Evolutionary conservation across 2,888 invertebrate genomes (phyloP), one percentile per base, ranked within the genome.

Genomic region (Drosophila testacea): DNA sequence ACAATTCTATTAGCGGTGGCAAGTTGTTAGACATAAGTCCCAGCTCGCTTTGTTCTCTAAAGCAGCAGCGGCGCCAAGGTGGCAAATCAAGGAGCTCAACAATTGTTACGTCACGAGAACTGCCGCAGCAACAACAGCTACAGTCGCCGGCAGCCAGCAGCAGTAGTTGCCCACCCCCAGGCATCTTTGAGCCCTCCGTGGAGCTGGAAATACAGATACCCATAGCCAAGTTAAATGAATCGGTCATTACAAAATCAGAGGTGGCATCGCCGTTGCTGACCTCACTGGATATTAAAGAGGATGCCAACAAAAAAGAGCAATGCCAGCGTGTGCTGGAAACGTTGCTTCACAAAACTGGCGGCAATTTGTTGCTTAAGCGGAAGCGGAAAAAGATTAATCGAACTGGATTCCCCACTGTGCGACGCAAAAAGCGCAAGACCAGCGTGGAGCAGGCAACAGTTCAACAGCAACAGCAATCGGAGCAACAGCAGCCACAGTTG

Each of bases 351-450:
- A 92, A 92, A 73, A 92, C 92, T 0, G 91, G 91, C 0, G 91
- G 89, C 2, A 91, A 91, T 78, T 76, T 91, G 11, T 78, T 92
- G 42, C 93, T 94, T 69, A 94, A 94, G 88, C 91, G 94, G 2
- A 94, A 96, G 80, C 94, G 97, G 42, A 96, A 97, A 91, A 95
- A 96, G 22, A 95, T 96, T 44, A 97, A 97, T 90, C 94, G 97
- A 81, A 97, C 97, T 16, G 98, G 98, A 4, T 98, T 98, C 91
- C 98, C 98, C 0, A 96, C 95, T 27, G 93, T 96, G 13, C 96
- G 96, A 88, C 96, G 95, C 90, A 97, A 97, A 92, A 97, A 97
- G 90, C 96, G 96, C 90, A 96, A 90, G 51, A 79, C 91, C 0
- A 84, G 86, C 27, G 84, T 75, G 2, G 82, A 66, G 13, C 75